These are phyloP conservation scores for Leguminivora glycinivorella DNA, from an alignment of 1,140 invertebrate species.

Conservation along the genomic window DNA sequence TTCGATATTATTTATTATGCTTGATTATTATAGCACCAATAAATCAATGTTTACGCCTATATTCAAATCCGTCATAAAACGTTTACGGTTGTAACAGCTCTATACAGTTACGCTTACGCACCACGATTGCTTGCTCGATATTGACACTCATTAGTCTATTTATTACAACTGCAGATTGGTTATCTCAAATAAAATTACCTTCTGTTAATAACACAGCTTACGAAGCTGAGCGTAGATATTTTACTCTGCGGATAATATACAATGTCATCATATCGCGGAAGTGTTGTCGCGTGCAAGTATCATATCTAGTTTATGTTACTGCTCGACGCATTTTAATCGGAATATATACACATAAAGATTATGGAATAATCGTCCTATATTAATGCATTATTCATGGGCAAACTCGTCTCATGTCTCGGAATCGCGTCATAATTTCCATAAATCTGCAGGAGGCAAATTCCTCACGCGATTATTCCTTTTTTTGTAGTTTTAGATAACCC, in stretches of 20 bases:
- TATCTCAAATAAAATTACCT: conserved; percentile 63
- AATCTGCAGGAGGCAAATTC: background rate
- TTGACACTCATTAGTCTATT: conserved; percentile 71
- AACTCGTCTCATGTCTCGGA: conserved; percentile 33
- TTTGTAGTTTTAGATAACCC: background rate
- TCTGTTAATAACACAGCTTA: conserved; percentile 52
- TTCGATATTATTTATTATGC: conserved; percentile 3
- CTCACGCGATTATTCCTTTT: background rate
- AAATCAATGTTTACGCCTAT: conserved; percentile 8
- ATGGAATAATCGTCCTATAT: conserved; percentile 32
- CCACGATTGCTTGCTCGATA: conserved; percentile 53
- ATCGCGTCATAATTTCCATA: conserved; percentile 21
- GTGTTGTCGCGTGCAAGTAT: conserved; percentile 23
- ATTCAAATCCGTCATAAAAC: conserved; percentile 1
- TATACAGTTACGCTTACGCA: conserved; percentile 33
- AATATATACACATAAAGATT: conserved; percentile 34
- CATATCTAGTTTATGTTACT: conserved; percentile 31
- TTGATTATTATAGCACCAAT: conserved; percentile 1
- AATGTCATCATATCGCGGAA: conserved; percentile 41
- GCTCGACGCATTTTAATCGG: conserved; percentile 22
- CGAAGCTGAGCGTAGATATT: conserved; percentile 38
- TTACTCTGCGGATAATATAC: conserved; percentile 40
- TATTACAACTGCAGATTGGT: conserved; percentile 63
- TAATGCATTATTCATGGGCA: conserved; percentile 36
- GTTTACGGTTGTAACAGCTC: conserved; percentile 39